A percentile compares a stretch with the other conserved stretches of the same genome.
phyloP scores from a whole-genome alignment of 2,888 invertebrate species.

The Furcula furcula region DNA sequence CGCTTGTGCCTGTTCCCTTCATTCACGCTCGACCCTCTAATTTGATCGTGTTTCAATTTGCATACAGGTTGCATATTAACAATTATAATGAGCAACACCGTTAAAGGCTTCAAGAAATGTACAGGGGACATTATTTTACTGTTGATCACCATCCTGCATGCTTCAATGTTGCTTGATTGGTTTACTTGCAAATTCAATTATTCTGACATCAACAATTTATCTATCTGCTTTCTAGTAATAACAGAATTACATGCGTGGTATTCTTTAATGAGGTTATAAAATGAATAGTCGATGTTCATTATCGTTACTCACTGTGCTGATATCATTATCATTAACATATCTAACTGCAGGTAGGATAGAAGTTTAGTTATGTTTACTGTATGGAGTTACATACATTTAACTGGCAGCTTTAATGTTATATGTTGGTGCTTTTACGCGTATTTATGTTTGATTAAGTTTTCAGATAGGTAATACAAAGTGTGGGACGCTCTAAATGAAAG shows the following conservation, averaged over 20 bases:
- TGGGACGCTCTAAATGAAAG: too few relatives aligned
- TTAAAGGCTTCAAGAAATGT: slow-evolving; percentile 8
- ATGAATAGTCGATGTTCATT: neutral
- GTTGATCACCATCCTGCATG: neutral
- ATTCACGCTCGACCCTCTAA: slow-evolving; percentile 14
- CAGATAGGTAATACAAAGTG: too few relatives aligned
- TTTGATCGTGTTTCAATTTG: slow-evolving; percentile 33
- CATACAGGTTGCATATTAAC: slow-evolving; percentile 22
- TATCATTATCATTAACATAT: slow-evolving; percentile 1
- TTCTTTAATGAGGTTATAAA: neutral
- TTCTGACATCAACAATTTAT: neutral
- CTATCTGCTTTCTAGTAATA: neutral
- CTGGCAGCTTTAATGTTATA: neutral
- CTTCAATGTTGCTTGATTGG: neutral
- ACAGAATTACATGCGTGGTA: neutral
- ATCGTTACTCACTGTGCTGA: neutral
- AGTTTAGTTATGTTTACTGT: neutral
- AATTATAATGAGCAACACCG: slow-evolving; percentile 20
- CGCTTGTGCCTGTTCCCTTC: neutral
- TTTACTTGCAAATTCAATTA: neutral
- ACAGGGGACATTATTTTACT: neutral
- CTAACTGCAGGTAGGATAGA: neutral
- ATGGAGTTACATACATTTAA: neutral
- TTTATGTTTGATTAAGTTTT: too few relatives aligned
- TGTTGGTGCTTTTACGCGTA: neutral